phyloP scores from a whole-genome alignment of 1,140 invertebrate species.

The Chymomyza costata region DNA sequence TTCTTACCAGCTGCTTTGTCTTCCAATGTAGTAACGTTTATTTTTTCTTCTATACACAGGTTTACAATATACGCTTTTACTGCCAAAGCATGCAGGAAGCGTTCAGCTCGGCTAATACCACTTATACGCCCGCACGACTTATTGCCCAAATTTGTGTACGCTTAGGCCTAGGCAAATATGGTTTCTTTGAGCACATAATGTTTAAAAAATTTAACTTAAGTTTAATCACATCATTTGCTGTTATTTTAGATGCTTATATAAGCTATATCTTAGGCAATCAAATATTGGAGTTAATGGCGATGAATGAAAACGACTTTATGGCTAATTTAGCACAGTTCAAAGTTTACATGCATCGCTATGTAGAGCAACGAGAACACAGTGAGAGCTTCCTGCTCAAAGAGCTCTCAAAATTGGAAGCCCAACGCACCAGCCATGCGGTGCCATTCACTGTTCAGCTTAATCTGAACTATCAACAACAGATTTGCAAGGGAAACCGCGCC shows the following conservation, averaged over 20 bases:
- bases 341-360: slow-evolving; percentile 48
- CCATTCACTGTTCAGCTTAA: slow-evolving; percentile 45
- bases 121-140: slow-evolving; percentile 57
- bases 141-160: slow-evolving; percentile 60
- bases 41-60: slow-evolving; percentile 34
- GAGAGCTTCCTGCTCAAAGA: slow-evolving; percentile 54
- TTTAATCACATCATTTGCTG: slow-evolving; percentile 51
- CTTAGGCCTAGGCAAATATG: slow-evolving; percentile 38
- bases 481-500: slow-evolving; percentile 65
- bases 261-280: slow-evolving; percentile 65
- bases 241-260: slow-evolving; percentile 60
- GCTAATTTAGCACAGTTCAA: slow-evolving; percentile 43
- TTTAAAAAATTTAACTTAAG: slow-evolving; percentile 46
- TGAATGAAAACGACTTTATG: slow-evolving; percentile 61
- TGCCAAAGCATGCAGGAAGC: slow-evolving; percentile 49
- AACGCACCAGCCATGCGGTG: slow-evolving; percentile 42
- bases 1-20: not conserved
- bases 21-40: not conserved
- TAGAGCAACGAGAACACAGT: slow-evolving; percentile 56
- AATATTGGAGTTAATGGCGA: slow-evolving; percentile 56
- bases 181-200: slow-evolving; percentile 59
- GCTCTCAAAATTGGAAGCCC: slow-evolving; percentile 50
- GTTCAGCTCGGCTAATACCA: slow-evolving; percentile 8
- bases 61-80: slow-evolving; percentile 69
- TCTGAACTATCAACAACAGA: slow-evolving; percentile 56